A percentile compares a stretch with the other conserved stretches of the same genome.
Conservation (phyloP, 2,888 invertebrate species). For the Anodontia alba region DNA sequence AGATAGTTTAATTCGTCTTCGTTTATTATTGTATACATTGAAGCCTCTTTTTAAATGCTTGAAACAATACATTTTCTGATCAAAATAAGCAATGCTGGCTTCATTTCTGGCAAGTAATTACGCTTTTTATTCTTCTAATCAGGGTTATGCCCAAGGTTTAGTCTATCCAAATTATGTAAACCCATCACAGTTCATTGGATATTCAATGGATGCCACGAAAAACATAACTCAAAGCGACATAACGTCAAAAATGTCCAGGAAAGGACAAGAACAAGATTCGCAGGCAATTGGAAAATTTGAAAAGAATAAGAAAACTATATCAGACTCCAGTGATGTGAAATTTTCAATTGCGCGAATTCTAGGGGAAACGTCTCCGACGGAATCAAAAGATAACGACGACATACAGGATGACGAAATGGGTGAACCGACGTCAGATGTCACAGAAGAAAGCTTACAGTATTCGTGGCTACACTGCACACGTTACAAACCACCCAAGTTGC, state of each 20-base stretch:
- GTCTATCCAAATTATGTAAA: not conserved
- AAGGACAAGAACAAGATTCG: not conserved
- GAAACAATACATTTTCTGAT: not conserved
- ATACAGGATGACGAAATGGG: not conserved
- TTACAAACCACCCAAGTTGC: constrained; percentile 83
- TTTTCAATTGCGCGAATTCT: constrained; percentile 75
- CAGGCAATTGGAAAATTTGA: not conserved
- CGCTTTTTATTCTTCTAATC: constrained; percentile 46
- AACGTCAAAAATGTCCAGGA: not conserved
- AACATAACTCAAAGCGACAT: not conserved
- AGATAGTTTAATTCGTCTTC: not conserved
- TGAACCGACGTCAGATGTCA: constrained; percentile 22
- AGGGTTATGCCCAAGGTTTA: constrained; percentile 6
- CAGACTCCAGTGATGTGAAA: not conserved
- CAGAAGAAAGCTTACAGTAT: constrained; percentile 53
- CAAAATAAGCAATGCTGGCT: constrained; percentile 36
- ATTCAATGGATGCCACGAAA: not conserved
- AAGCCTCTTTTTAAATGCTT: not conserved
- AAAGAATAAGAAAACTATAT: not conserved
- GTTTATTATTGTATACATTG: not conserved
- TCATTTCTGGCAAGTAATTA: constrained; percentile 52
- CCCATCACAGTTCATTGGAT: not conserved
- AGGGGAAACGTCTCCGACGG: constrained; percentile 18
- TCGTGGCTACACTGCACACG: constrained; percentile 83
- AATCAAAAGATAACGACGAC: not conserved